Evolutionary conservation across 35 echinoderm and acorn worm species (phyloP).

Genomic region (Patiria miniata): DNA sequence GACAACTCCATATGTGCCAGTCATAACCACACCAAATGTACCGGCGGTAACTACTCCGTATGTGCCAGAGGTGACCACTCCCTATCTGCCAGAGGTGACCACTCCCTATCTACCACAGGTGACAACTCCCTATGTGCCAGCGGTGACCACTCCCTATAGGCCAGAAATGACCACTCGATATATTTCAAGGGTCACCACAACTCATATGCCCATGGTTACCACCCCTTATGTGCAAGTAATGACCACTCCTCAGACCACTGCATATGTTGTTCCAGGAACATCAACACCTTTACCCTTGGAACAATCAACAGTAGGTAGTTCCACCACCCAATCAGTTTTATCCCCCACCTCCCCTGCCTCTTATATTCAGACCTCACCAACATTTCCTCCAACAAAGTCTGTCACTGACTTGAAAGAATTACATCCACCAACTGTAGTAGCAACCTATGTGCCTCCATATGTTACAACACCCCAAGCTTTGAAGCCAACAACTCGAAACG

Average conservation of each 20-base stretch:
- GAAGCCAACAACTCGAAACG: not conserved
- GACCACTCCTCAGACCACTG: not conserved
- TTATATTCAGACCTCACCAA: constrained; percentile 14
- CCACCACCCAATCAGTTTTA: not conserved
- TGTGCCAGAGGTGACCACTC: not conserved
- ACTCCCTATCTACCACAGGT: constrained; percentile 1
- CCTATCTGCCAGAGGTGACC: not conserved
- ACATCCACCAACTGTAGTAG: constrained; percentile 27
- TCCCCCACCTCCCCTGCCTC: not conserved
- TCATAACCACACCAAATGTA: not conserved
- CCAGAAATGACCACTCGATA: not conserved
- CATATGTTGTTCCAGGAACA: not conserved
- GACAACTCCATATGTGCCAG: not conserved
- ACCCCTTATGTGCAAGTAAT: not conserved
- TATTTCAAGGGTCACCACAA: not conserved
- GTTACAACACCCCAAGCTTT: constrained; percentile 1
- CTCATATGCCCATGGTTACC: not conserved
- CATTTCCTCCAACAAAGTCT: not conserved
- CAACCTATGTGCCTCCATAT: constrained; percentile 5
- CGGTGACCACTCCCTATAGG: not conserved
- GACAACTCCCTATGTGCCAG: not conserved
- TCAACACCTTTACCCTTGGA: constrained; percentile 4
- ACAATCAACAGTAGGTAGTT: not conserved
- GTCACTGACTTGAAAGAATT: not conserved
- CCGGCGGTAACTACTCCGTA: not conserved